These are phyloP conservation scores for Athetis lepigone DNA, from an alignment of 2,888 invertebrate species.

Conservation along the genomic window DNA sequence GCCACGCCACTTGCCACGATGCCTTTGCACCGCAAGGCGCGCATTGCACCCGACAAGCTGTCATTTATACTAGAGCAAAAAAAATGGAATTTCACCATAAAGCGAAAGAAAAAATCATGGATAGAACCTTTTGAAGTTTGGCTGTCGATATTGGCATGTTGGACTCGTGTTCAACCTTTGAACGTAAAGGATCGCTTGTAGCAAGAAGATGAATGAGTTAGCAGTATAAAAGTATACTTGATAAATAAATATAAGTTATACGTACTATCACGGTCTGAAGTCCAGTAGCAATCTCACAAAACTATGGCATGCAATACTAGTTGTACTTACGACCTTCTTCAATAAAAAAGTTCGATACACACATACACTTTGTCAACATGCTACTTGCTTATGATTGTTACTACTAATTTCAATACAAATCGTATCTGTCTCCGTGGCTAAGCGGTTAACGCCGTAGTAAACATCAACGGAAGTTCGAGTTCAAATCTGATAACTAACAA, in stretches of 20 bases:
- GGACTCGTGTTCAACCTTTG: conserved; percentile 34
- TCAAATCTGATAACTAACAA: too few relatives aligned
- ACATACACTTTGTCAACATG: too few relatives aligned
- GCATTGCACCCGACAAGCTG: conserved; percentile 51
- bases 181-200: conserved; percentile 39
- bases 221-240: conserved; percentile 34
- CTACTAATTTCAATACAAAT: too few relatives aligned
- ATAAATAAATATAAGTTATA: conserved; percentile 41
- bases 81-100: conserved; percentile 23
- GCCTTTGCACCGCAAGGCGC: conserved; percentile 36
- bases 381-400: too few relatives aligned
- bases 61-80: conserved; percentile 45
- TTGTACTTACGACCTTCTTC: too few relatives aligned
- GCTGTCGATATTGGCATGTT: conserved; percentile 30
- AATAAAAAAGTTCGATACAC: too few relatives aligned
- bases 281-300: too few relatives aligned
- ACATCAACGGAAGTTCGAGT: too few relatives aligned
- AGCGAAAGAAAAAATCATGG: conserved; percentile 17
- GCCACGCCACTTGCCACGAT: conserved; percentile 16
- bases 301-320: too few relatives aligned
- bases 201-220: conserved; percentile 33
- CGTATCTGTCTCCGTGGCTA: too few relatives aligned
- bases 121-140: conserved; percentile 38
- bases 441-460: too few relatives aligned
- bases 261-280: too few relatives aligned